Evolutionary conservation across 2,888 invertebrate genomes (phyloP).

Genomic region (Oeneis ivallda): DNA sequence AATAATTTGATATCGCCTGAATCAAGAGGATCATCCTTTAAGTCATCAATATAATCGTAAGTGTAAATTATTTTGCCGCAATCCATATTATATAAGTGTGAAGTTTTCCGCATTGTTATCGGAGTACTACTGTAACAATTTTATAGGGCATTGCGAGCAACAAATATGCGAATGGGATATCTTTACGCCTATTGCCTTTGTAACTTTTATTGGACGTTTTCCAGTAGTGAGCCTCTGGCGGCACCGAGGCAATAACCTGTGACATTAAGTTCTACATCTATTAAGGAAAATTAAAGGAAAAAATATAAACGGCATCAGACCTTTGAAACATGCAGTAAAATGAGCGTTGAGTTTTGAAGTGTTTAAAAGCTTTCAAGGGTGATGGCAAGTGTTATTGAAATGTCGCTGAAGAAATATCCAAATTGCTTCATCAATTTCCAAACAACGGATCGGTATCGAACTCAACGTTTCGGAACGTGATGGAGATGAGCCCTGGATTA

Average conservation of each 20-base stretch:
- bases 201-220: slow-evolving; percentile 56
- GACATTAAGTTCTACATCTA: slow-evolving; percentile 51
- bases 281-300: slow-evolving; percentile 32
- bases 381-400: slow-evolving; percentile 31
- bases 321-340: neutral
- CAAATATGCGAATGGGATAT: slow-evolving; percentile 48
- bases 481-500: slow-evolving; percentile 47
- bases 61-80: neutral
- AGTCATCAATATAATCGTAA: neutral
- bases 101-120: slow-evolving; percentile 17
- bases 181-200: slow-evolving; percentile 56
- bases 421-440: slow-evolving; percentile 38
- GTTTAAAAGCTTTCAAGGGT: slow-evolving; percentile 23
- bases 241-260: slow-evolving; percentile 51
- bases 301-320: slow-evolving; percentile 24
- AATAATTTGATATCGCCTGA: neutral
- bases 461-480: slow-evolving; percentile 36
- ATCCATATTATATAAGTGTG: neutral
- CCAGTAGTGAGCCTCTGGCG: slow-evolving; percentile 44
- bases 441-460: slow-evolving; percentile 37
- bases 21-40: neutral
- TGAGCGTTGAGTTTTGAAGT: slow-evolving; percentile 5
- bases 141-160: slow-evolving; percentile 41
- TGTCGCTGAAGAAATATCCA: slow-evolving; percentile 33
- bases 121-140: slow-evolving; percentile 23